These are phyloP conservation scores for Pangasius macronema DNA, from an alignment of 2,797 vertebrate species.

Conservation along the genomic window DNA sequence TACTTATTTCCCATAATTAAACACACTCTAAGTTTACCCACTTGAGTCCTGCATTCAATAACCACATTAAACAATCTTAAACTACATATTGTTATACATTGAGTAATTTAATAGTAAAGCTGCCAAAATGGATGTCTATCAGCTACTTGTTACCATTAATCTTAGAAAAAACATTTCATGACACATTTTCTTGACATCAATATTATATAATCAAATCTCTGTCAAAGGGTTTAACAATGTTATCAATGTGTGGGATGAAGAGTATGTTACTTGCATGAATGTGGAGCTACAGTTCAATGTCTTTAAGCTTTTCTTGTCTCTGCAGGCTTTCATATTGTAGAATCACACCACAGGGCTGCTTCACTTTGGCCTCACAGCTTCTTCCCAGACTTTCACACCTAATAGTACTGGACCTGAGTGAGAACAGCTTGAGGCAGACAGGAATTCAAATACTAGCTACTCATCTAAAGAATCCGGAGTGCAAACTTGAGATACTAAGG, in stretches of 20 bases:
- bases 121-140: background rate
- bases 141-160: background rate
- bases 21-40: background rate
- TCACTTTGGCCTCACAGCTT: conserved; percentile 39
- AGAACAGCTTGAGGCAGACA: conserved; percentile 51
- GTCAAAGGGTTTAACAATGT: background rate
- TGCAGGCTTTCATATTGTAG: conserved; percentile 49
- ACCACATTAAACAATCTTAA: background rate
- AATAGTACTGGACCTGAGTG: conserved; percentile 50
- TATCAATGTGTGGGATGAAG: background rate
- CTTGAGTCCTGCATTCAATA: background rate
- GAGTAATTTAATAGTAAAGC: background rate
- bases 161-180: background rate
- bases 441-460: conserved; percentile 43
- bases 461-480: conserved; percentile 37
- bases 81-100: background rate
- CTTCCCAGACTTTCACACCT: conserved; percentile 48
- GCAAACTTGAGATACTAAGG: conserved; percentile 43
- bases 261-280: background rate
- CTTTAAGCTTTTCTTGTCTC: background rate
- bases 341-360: conserved; percentile 48
- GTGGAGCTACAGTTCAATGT: background rate
- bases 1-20: background rate
- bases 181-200: background rate
- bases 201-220: background rate